phyloP scores from a whole-genome alignment of 2,888 invertebrate genomes.

The Nemotelus pantherinus region DNA sequence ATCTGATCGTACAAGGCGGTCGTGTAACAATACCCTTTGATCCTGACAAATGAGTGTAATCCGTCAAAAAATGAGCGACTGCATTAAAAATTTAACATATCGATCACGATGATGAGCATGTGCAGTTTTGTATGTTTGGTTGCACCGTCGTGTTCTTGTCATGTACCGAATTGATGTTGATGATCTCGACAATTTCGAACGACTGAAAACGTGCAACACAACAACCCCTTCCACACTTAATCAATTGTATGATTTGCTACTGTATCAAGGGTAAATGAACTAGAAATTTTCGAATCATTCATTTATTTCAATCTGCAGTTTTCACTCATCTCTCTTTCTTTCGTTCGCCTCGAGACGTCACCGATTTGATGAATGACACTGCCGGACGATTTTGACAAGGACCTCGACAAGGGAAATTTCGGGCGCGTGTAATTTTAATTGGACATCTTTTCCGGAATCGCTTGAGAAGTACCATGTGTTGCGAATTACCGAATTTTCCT shows the following conservation, averaged over 20 bases:
- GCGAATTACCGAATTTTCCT: not conserved
- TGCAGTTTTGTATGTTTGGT: not conserved
- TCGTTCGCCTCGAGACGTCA: not conserved
- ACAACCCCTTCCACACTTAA: not conserved
- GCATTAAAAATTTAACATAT: slow-evolving; percentile 29
- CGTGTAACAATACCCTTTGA: slow-evolving; percentile 31
- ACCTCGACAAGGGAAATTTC: not conserved
- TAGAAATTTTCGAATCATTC: not conserved
- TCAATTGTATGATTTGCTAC: too few relatives aligned
- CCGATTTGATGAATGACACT: not conserved
- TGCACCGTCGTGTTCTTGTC: slow-evolving; percentile 22
- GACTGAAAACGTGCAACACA: slow-evolving; percentile 9
- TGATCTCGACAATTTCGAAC: slow-evolving; percentile 1
- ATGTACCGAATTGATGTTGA: slow-evolving; percentile 1
- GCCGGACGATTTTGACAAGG: not conserved
- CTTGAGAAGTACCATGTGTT: not conserved
- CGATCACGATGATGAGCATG: slow-evolving; percentile 29
- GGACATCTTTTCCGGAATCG: not conserved
- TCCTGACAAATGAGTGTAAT: slow-evolving; percentile 40
- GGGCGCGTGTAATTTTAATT: slow-evolving; percentile 26
- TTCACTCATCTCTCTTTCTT: not conserved
- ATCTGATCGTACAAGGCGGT: slow-evolving; percentile 20
- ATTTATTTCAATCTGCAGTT: not conserved
- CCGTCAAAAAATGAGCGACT: slow-evolving; percentile 33
- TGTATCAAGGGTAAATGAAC: not conserved